Conservation (phyloP, 2,888 invertebrate species). For the Philaethria dido region DNA sequence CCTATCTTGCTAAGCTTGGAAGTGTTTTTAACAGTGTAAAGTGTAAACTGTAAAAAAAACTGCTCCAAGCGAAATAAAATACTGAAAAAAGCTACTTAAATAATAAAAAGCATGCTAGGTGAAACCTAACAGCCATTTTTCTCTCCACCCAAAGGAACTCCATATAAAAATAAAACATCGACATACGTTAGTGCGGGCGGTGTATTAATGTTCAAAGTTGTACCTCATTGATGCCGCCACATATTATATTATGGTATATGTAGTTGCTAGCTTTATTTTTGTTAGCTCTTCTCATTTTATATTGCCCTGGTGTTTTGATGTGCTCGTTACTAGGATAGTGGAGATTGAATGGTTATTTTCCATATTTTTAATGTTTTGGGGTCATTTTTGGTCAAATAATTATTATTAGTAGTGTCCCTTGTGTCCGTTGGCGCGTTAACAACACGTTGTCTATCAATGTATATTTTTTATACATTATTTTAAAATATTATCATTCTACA, state of each 20-base stretch:
- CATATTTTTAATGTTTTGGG: no score
- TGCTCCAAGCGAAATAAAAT: neutral
- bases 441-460: no score
- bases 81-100: neutral
- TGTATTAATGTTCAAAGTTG: constrained; percentile 30
- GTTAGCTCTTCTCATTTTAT: constrained; percentile 36
- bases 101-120: neutral
- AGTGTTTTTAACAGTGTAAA: no score
- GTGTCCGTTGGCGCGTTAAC: no score
- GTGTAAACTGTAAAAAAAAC: no score
- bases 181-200: constrained; percentile 23
- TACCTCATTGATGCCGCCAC: constrained; percentile 23
- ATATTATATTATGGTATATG: neutral
- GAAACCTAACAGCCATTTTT: neutral
- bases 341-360: no score
- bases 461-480: no score
- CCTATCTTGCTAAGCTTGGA: no score
- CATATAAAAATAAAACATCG: constrained; percentile 24
- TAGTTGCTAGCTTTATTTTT: constrained; percentile 14
- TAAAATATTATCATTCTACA: no score
- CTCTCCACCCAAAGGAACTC: neutral
- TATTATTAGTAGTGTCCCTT: no score
- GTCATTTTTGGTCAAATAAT: no score
- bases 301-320: constrained; percentile 5
- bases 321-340: neutral